Evolutionary conservation across 2,797 vertebrate genomes (phyloP).

Genomic region (Syndactyla subalaris): DNA sequence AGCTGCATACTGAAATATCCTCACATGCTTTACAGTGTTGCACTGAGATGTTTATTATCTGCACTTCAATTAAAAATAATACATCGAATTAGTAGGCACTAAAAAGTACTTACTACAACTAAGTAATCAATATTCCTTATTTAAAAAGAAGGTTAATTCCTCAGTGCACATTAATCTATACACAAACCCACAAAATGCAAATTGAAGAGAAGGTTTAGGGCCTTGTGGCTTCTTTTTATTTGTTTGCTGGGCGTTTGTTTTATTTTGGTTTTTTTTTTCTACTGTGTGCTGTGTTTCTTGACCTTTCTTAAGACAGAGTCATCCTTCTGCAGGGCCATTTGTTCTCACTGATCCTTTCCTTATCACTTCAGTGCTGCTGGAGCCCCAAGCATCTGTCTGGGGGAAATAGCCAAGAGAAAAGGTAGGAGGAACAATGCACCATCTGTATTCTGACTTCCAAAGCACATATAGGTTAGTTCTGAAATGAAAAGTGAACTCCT

Average conservation of each 20-base stretch:
- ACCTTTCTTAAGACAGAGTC: background rate
- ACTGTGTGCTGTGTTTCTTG: background rate
- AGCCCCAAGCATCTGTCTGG: background rate
- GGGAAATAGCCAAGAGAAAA: background rate
- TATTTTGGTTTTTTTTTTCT: background rate
- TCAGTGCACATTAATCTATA: background rate
- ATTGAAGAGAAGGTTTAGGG: background rate
- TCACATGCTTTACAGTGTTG: background rate
- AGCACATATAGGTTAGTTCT: background rate
- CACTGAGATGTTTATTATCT: background rate
- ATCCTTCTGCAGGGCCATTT: background rate
- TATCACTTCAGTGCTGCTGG: fast-evolving
- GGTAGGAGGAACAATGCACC: background rate
- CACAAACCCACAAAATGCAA: background rate
- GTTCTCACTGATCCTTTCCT: background rate
- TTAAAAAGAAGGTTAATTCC: background rate
- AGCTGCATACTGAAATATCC: background rate
- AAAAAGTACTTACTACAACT: background rate
- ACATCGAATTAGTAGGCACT: background rate
- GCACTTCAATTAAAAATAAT: background rate
- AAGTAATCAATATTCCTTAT: background rate
- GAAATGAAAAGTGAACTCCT: background rate
- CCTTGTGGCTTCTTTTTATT: fast-evolving
- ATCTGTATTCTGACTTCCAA: background rate
- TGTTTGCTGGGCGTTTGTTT: background rate